A percentile compares a stretch with the other conserved stretches of the same genome.
Conservation (phyloP, 2,113 vertebrate species). For the Otus sunia region DNA sequence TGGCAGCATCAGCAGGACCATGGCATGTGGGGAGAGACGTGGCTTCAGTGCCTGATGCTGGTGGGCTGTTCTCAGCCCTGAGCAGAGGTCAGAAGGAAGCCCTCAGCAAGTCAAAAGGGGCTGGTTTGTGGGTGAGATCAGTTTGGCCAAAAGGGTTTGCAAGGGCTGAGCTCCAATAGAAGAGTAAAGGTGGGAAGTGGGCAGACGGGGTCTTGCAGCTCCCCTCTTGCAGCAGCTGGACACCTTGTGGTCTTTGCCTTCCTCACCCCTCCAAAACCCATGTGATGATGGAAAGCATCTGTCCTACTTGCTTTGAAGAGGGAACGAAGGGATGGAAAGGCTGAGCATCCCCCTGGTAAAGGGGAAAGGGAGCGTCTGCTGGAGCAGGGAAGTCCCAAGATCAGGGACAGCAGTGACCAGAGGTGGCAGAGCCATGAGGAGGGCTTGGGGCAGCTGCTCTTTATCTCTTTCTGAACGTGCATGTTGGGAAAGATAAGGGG, state of each 20-base stretch:
- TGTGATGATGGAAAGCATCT: not conserved
- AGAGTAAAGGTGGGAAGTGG: not conserved
- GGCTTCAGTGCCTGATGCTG: rapidly evolving
- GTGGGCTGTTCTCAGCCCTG: not conserved
- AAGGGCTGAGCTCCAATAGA: not conserved
- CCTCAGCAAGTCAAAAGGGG: not conserved
- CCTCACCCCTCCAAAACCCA: not conserved
- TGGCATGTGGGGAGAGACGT: not conserved
- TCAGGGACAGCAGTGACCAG: not conserved
- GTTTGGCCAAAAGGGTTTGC: not conserved
- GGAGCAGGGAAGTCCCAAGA: not conserved
- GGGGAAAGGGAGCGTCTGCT: rapidly evolving
- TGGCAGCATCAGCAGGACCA: not conserved
- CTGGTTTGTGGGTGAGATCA: not conserved
- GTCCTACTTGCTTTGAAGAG: rapidly evolving
- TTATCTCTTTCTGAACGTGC: not conserved
- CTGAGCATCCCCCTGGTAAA: not conserved
- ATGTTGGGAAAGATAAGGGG: not conserved
- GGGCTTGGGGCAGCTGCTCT: not conserved
- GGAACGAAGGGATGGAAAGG: not conserved
- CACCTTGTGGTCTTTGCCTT: not conserved
- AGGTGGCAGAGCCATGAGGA: not conserved
- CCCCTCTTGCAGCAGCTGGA: not conserved
- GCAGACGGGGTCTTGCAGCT: not conserved
- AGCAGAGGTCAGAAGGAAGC: not conserved